Evolutionary conservation across 2,888 invertebrate genomes (phyloP).

Genomic region (Folsomia manolachei): DNA sequence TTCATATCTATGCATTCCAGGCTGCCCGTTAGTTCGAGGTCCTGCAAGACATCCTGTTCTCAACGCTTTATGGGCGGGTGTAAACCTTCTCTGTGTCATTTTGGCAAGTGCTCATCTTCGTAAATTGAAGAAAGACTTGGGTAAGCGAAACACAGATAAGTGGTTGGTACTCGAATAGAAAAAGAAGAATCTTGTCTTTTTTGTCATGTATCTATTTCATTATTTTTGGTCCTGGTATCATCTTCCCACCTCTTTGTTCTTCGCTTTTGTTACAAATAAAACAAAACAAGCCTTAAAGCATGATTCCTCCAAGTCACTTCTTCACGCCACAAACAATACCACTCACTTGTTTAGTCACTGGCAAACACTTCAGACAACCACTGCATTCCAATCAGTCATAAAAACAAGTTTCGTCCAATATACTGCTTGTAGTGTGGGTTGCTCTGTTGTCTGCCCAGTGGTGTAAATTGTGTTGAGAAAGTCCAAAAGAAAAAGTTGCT

Average conservation of each 20-base stretch:
- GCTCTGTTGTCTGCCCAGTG: background rate
- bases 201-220: conserved; percentile 19
- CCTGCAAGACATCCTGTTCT: conserved; percentile 86
- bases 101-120: conserved; percentile 79
- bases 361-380: background rate
- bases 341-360: background rate
- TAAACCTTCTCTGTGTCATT: conserved; percentile 79
- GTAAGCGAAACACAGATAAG: conserved; percentile 28
- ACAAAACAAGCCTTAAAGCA: background rate
- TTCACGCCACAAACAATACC: background rate
- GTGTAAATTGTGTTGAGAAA: background rate
- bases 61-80: conserved; percentile 84
- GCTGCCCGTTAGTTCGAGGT: conserved; percentile 79
- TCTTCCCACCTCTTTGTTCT: background rate
- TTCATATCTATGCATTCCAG: conserved; percentile 21
- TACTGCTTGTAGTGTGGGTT: conserved; percentile 4
- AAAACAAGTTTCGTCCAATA: background rate
- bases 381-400: background rate
- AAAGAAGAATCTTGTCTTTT: conserved; percentile 22
- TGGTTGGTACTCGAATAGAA: background rate
- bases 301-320: background rate
- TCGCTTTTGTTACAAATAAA: background rate
- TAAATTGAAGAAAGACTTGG: conserved; percentile 70
- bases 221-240: background rate
- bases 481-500: background rate